phyloP scores from a whole-genome alignment of 1,140 invertebrate genomes.

The Bicyclus anynana region DNA sequence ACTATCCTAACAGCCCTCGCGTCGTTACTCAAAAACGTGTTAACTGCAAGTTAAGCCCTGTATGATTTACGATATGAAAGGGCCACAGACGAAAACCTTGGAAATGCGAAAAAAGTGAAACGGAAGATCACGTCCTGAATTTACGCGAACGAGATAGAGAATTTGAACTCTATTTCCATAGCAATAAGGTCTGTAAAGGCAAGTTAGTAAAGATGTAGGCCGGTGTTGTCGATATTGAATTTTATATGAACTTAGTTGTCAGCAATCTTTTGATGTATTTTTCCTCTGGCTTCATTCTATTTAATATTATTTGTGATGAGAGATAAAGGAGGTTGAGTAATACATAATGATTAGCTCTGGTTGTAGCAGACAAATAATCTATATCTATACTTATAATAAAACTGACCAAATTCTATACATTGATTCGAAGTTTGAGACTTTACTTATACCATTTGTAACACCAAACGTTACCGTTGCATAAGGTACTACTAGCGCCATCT shows the following conservation, averaged over 20 bases:
- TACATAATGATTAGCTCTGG: neutral
- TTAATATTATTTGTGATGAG: conserved; percentile 12
- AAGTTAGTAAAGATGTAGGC: conserved; percentile 12
- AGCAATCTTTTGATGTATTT: conserved; percentile 26
- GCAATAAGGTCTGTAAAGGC: conserved; percentile 9
- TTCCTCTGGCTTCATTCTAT: conserved; percentile 12
- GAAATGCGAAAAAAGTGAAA: conserved; percentile 1
- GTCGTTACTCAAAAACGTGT: conserved; percentile 34
- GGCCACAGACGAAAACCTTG: conserved; percentile 9
- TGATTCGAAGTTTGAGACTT: too few species aligned
- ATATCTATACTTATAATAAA: too few species aligned
- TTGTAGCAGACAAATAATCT: neutral
- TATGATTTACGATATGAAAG: conserved; percentile 30
- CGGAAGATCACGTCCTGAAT: conserved; percentile 2
- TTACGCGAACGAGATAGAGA: conserved; percentile 9
- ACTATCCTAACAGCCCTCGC: conserved; percentile 8
- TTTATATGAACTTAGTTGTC: conserved; percentile 28
- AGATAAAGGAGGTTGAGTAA: conserved; percentile 13
- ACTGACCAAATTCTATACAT: too few species aligned
- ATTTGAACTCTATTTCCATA: conserved; percentile 7
- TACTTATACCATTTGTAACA: too few species aligned
- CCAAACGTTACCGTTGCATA: too few species aligned
- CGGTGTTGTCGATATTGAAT: conserved; percentile 26
- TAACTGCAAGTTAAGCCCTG: conserved; percentile 29
- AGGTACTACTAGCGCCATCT: too few species aligned